Base-by-base conservation (phyloP, 2,888 invertebrate genomes). In the Drosophila paranaensis region DNA sequence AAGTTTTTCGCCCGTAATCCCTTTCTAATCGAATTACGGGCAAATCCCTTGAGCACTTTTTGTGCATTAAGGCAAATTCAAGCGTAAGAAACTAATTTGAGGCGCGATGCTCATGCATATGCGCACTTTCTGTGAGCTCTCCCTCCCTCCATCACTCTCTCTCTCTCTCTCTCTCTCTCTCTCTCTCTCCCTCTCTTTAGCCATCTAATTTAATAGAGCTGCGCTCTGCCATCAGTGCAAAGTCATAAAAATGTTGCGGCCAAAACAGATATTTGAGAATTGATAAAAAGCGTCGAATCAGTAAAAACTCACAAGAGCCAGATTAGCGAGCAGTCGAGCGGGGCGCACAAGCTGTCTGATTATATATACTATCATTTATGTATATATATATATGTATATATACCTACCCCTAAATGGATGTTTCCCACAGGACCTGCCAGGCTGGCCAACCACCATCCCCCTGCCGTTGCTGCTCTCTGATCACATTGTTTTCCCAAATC, bases 401-500 rank as follows among this genome's bases (percentile, higher is more conserved):
- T 69, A 82, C 61, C 73, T 74, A 82, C 82, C 84, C 82, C 79
- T 82, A 81, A 82, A 66, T 74, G 68, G 69, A 66, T 62, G 68
- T 80, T 85, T 88, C 89, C 89, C 86, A 84, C 88, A 82, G 83
- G 71, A 76, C 45, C 25, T 6, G 58, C 55, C 68, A 54, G 61
- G 60, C 58, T 55, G 53, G 37, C 66, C 68, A 72, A 67, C 64
- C 60, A 76, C 70, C 53, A 43, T 25, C 14, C 42, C 6, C 16
- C 16, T 37, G 4, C 42, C 48, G 20, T 20, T 1, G 58, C 60
- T 39, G 10, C 55, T 20, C 75, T 79, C 77, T 82, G 82, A 74
- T 81, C 81, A 77, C 81, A 91, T 91, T 91, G 91, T 91, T 91
- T 90, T 87, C 79, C 82, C 77, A 90, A 91, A 91, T 91, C 91